These are phyloP conservation scores for Melanotus villosus DNA, from an alignment of 2,888 invertebrate species.

Conservation along the genomic window DNA sequence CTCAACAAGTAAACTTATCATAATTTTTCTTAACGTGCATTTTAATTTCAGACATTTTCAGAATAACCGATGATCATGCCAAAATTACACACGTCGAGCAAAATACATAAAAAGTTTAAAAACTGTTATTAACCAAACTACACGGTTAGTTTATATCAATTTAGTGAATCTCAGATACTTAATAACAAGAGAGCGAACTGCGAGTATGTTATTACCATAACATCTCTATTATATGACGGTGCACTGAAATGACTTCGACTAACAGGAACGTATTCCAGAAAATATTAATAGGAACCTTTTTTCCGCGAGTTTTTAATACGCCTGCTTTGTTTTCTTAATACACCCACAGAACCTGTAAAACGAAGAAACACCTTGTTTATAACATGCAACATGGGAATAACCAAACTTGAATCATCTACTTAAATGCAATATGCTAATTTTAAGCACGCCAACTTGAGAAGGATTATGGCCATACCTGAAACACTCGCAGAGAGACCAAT, in stretches of 20 bases:
- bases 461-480: background rate
- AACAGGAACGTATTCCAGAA: background rate
- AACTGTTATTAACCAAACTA: constrained; percentile 61
- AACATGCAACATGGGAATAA: background rate
- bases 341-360: no score
- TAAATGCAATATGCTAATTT: constrained; percentile 13
- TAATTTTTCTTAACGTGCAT: constrained; percentile 7
- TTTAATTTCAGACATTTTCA: constrained; percentile 27
- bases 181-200: constrained; percentile 58
- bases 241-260: constrained; percentile 4
- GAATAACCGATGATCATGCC: constrained; percentile 32
- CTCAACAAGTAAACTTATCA: background rate
- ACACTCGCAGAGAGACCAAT: background rate
- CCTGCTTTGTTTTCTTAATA: background rate
- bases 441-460: background rate
- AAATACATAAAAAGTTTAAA: constrained; percentile 62
- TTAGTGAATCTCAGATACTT: constrained; percentile 63
- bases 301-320: background rate
- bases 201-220: constrained; percentile 57
- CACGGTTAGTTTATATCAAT: constrained; percentile 64
- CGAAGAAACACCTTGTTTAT: background rate
- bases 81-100: constrained; percentile 50
- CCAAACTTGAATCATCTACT: background rate
- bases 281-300: background rate
- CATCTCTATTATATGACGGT: constrained; percentile 56